A percentile compares a stretch with the other conserved stretches of the same genome.
These are phyloP conservation scores for Piaya cayana DNA, from an alignment of 2,113 vertebrate species.

Conservation along the genomic window DNA sequence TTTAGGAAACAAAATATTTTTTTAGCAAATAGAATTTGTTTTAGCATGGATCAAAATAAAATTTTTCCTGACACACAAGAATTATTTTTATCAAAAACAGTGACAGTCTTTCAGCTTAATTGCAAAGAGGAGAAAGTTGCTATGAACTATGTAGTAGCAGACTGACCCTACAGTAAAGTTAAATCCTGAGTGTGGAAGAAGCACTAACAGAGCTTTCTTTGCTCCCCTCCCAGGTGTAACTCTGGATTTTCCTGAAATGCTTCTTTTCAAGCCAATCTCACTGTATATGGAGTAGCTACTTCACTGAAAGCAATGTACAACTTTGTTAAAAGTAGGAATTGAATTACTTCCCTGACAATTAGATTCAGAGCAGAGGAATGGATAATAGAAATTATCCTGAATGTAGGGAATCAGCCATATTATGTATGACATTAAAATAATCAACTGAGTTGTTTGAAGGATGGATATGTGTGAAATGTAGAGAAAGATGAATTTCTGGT, in stretches of 20 bases:
- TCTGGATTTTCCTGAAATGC: not conserved
- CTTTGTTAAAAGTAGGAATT: not conserved
- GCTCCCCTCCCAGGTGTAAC: not conserved
- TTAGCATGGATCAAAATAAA: not conserved
- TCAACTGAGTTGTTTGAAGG: not conserved
- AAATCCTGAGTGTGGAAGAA: not conserved
- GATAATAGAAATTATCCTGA: not conserved
- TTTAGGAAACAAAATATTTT: not conserved
- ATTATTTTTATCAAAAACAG: not conserved
- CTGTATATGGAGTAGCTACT: not conserved
- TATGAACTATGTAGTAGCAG: not conserved
- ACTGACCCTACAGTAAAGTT: not conserved
- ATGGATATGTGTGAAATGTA: not conserved
- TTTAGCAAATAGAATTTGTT: not conserved
- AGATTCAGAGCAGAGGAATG: not conserved
- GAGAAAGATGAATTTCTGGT: not conserved
- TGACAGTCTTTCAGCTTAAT: not conserved
- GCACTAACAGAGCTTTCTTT: conserved; percentile 46
- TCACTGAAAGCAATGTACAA: not conserved
- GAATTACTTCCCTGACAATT: not conserved
- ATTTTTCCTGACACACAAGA: not conserved
- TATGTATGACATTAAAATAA: not conserved
- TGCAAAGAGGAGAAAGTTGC: not conserved
- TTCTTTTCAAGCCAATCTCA: not conserved
- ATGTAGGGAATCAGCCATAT: not conserved